Percentiles rank a stretch among this genome's conserved stretches.
These are phyloP conservation scores for Yponomeuta sedellus DNA, from an alignment of 2,888 invertebrate species.

Conservation along the genomic window DNA sequence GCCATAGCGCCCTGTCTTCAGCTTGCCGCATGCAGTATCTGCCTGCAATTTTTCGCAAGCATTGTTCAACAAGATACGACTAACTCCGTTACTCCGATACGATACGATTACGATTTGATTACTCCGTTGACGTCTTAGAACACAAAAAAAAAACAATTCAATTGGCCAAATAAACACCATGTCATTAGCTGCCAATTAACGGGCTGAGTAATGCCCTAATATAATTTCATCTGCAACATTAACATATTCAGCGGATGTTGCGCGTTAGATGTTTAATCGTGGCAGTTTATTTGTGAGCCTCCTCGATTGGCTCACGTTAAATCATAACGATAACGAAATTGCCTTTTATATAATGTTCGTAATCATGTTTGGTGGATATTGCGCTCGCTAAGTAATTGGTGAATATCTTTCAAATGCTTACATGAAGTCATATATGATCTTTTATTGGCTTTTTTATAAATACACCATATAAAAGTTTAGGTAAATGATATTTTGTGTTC, in stretches of 20 bases:
- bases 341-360: constrained; percentile 1
- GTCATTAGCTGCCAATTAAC: neutral
- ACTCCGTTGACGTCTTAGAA: no score
- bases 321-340: constrained; percentile 7
- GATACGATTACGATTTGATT: no score
- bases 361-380: constrained; percentile 4
- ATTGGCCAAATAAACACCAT: neutral
- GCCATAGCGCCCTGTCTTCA: no score
- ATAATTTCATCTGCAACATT: constrained; percentile 3
- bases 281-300: constrained; percentile 1
- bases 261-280: neutral
- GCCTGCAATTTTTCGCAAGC: no score
- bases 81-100: no score
- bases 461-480: no score
- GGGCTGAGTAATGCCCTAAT: neutral
- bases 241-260: constrained; percentile 2
- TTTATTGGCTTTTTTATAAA: no score
- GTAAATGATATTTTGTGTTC: no score
- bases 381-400: neutral
- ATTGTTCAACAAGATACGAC: no score
- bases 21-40: no score
- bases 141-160: neutral
- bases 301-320: neutral
- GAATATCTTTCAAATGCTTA: neutral
- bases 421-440: no score